Conservation (phyloP, 2,888 invertebrate genomes). For the Hemithea aestivaria region DNA sequence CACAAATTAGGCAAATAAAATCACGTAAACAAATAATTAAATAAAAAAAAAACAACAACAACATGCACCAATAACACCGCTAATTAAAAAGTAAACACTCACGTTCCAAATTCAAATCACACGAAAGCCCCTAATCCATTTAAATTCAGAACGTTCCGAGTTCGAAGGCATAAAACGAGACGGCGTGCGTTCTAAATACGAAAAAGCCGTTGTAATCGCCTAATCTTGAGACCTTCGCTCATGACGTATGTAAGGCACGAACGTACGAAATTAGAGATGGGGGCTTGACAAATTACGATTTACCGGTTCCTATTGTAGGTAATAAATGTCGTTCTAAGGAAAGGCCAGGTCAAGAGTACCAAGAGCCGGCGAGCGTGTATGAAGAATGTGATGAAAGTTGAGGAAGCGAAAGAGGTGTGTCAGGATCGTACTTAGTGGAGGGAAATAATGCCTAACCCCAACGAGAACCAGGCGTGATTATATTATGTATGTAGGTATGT, state of each 20-base stretch:
- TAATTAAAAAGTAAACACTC: conserved; percentile 49
- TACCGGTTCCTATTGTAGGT: too few relatives aligned
- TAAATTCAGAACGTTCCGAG: conserved; percentile 58
- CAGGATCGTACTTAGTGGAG: too few relatives aligned
- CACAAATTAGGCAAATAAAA: too few relatives aligned
- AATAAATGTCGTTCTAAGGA: too few relatives aligned
- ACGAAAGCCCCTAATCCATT: conserved; percentile 50
- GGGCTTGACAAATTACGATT: too few relatives aligned
- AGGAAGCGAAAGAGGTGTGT: too few relatives aligned
- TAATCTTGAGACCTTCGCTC: conserved; percentile 74
- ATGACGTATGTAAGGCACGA: conserved; percentile 73
- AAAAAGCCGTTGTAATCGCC: conserved; percentile 73
- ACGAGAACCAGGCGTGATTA: too few relatives aligned
- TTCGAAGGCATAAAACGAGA: conserved; percentile 61
- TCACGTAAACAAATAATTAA: conserved; percentile 9
- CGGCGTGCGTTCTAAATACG: conserved; percentile 60
- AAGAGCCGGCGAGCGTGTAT: too few relatives aligned
- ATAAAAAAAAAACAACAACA: conserved; percentile 6
- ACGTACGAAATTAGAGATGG: conserved; percentile 29
- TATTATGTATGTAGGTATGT: too few relatives aligned
- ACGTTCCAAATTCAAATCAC: conserved; percentile 54
- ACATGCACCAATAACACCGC: background rate
- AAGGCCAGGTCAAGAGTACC: too few relatives aligned
- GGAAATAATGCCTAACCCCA: too few relatives aligned
- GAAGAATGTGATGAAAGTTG: too few relatives aligned